Percentiles rank a stretch among this genome's conserved stretches.
phyloP scores from a whole-genome alignment of 2,888 invertebrate genomes.

The Drosophila meridionalis region DNA sequence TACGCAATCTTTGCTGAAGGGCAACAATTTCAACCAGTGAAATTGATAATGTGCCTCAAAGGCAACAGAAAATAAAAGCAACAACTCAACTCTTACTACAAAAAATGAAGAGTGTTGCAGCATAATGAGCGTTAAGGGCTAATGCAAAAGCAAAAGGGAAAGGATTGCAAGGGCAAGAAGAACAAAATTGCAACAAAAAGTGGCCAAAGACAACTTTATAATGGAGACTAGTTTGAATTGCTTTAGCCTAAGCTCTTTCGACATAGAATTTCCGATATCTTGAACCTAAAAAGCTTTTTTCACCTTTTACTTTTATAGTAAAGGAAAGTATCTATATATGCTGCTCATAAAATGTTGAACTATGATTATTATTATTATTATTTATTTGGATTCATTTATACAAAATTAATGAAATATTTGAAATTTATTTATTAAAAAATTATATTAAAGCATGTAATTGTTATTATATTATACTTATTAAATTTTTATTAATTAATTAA shows the following conservation, averaged over 20 bases:
- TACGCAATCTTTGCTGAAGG: slow-evolving; percentile 59
- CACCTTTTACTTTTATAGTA: too few species aligned
- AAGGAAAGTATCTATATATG: too few species aligned
- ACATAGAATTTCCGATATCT: background rate
- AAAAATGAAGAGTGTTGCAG: slow-evolving; percentile 20
- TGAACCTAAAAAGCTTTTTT: too few species aligned
- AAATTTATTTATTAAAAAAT: too few species aligned
- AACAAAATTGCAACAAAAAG: background rate
- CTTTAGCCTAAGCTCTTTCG: background rate
- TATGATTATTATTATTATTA: too few species aligned
- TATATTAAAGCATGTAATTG: too few species aligned
- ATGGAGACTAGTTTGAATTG: background rate
- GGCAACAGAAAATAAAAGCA: background rate
- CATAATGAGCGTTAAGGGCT: slow-evolving; percentile 28
- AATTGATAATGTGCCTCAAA: slow-evolving; percentile 69
- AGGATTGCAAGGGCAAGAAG: background rate
- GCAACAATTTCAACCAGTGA: slow-evolving; percentile 43
- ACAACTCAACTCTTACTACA: slow-evolving; percentile 21
- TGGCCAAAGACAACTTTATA: background rate
- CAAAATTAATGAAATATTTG: too few species aligned
- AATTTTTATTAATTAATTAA: too few species aligned
- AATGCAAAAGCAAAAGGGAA: background rate
- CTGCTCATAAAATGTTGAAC: too few species aligned
- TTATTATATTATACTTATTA: too few species aligned
- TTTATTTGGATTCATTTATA: too few species aligned